Evolutionary conservation across 2,113 vertebrate species (phyloP).

Genomic region (Promerops cafer): DNA sequence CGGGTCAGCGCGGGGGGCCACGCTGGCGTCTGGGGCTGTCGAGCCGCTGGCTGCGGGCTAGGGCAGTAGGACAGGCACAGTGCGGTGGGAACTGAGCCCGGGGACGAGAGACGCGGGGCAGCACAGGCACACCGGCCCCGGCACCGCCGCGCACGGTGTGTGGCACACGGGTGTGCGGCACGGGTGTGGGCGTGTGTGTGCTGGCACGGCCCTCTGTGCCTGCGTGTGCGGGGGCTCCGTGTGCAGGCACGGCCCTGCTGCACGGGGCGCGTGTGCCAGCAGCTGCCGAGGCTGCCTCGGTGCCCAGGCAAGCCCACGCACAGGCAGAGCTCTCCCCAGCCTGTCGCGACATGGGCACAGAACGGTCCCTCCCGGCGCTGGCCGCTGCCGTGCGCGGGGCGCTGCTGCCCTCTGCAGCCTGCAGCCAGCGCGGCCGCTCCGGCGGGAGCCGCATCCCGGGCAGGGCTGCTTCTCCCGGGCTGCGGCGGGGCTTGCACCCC

Average conservation of each 20-base stretch:
- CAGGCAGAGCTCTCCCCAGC: not conserved
- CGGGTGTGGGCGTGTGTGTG: fast-evolving
- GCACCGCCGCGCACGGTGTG: fast-evolving
- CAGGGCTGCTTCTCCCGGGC: not conserved
- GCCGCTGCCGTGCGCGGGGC: not conserved
- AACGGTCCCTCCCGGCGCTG: not conserved
- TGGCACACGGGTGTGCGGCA: fast-evolving
- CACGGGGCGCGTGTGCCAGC: not conserved
- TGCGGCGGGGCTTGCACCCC: not conserved
- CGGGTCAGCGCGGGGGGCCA: not conserved
- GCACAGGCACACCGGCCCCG: not conserved
- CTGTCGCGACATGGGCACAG: not conserved
- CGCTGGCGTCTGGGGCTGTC: not conserved
- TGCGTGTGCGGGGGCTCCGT: fast-evolving
- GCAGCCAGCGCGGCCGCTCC: not conserved
- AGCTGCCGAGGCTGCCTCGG: not conserved
- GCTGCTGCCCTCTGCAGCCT: conserved; percentile 46
- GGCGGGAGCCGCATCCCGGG: not conserved
- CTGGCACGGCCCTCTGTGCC: not conserved
- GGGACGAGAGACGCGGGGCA: not conserved
- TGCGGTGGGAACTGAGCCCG: not conserved
- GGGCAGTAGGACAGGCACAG: conserved; percentile 13
- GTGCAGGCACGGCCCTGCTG: not conserved
- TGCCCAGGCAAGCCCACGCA: not conserved
- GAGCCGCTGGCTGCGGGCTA: conserved; percentile 31